Evolutionary conservation across 1,140 invertebrate genomes (phyloP), one percentile per base, ranked within the genome.

Genomic region (Oscheius sp.): DNA sequence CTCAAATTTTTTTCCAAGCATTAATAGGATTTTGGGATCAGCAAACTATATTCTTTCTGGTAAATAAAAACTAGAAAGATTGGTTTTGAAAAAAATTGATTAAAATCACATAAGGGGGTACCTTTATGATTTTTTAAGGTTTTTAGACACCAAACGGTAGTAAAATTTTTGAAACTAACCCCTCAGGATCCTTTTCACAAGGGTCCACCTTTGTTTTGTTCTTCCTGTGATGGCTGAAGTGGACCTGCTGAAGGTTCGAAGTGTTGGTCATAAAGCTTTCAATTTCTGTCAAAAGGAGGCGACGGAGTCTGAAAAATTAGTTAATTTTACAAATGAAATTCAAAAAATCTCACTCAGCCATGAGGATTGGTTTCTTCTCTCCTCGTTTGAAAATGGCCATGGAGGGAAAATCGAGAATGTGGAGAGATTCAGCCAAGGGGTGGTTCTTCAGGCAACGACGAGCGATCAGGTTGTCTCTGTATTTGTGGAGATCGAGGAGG

Each of bases 361-460:
- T 49, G 3, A 76, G 42, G 23, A 78, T 70, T 10, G 75, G 75
- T 31, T 76, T 66, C 23, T 64, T 61, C 29, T 77, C 62, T 28
- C 75, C 75, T 28, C 75, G 38, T 31, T 74, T 73, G 67, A 78
- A 78, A 31, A 78, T 73, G 0, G 71, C 76, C 20, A 78, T 23
- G 4, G 75, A 77, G 36, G 76, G 76, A 52, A 78, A 78, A 58
- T 78, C 76, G 34, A 63, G 62, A 26, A 78, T 77, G 34, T 77
- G 62, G n/a, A 78, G 59, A n/a, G 75, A 75, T 35, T 72, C 75
- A 0, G 65, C 76, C 1, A 78, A 64, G 20, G 76, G 75, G 45
- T 78, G 76, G 45, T 58, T 73, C 35, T 68, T 74, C 10, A 77
- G 49, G n/a, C 75, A 77, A 55, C 76, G 35, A 13, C 75, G 32